Percentiles rank a stretch among this genome's conserved stretches.
phyloP scores from a whole-genome alignment of 2,797 vertebrate species.

The Acipenser ruthenus region DNA sequence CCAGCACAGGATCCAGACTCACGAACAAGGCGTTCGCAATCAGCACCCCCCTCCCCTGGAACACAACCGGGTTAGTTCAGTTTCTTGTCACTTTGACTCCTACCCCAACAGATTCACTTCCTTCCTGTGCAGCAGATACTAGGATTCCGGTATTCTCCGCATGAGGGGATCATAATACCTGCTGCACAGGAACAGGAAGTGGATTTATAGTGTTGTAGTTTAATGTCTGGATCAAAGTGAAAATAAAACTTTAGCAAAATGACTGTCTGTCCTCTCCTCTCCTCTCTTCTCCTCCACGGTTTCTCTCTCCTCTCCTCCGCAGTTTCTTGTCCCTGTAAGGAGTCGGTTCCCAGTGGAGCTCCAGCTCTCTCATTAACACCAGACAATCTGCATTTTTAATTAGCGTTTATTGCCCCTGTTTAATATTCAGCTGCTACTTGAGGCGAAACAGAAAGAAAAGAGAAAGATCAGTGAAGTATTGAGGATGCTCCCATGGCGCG shows the following conservation, averaged over 20 bases:
- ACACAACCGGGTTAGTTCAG: too few relatives aligned
- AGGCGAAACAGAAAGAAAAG: slow-evolving; percentile 54
- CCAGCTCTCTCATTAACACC: slow-evolving; percentile 23
- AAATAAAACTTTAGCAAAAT: not conserved
- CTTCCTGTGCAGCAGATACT: too few relatives aligned
- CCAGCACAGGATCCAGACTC: too few relatives aligned
- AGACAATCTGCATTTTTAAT: slow-evolving; percentile 82
- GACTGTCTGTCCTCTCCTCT: slow-evolving; percentile 14
- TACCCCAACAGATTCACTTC: too few relatives aligned
- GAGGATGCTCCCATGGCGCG: not conserved
- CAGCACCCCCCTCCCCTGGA: too few relatives aligned
- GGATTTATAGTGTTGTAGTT: too few relatives aligned
- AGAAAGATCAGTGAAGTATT: slow-evolving; percentile 59
- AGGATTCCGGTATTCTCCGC: too few relatives aligned
- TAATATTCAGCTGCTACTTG: slow-evolving; percentile 77
- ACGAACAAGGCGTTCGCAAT: too few relatives aligned
- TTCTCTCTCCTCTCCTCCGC: slow-evolving; percentile 37
- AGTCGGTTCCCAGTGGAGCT: slow-evolving; percentile 10
- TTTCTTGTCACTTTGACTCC: too few relatives aligned
- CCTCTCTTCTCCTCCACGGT: slow-evolving; percentile 14
- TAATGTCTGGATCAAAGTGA: too few relatives aligned
- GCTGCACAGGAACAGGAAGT: too few relatives aligned
- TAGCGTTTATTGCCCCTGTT: slow-evolving; percentile 78
- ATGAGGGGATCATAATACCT: too few relatives aligned
- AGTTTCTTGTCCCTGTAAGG: not conserved